Conservation (phyloP, 2,113 vertebrate species). For the Gymnobelideus leadbeateri region DNA sequence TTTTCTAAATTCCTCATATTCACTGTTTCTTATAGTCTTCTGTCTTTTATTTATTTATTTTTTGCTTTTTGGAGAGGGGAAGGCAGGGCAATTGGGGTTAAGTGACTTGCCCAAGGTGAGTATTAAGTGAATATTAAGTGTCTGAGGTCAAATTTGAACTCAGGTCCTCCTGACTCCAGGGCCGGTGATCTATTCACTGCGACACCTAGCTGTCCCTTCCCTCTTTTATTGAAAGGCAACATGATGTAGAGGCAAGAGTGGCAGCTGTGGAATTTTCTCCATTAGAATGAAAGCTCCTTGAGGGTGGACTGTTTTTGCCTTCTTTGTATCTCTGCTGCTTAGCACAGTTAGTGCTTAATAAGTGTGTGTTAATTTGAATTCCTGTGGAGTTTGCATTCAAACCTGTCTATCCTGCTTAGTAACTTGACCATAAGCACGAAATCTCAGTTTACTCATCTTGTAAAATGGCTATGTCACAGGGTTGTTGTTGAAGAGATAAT, state of each 20-base stretch:
- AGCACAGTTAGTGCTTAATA: neutral
- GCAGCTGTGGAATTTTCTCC: neutral
- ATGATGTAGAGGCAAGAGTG: neutral
- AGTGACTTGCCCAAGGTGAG: no score
- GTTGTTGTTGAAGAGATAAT: neutral
- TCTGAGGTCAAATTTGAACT: no score
- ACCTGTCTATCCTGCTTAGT: neutral
- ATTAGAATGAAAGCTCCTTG: neutral
- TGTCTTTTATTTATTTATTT: neutral
- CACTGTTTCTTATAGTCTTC: neutral
- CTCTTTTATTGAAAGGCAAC: neutral
- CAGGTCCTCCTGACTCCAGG: no score
- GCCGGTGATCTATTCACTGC: no score
- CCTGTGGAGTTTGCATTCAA: neutral
- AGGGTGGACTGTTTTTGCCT: neutral
- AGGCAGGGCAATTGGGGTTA: no score
- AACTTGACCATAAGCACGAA: neutral
- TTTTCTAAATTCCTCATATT: neutral
- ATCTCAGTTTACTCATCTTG: neutral
- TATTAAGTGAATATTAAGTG: no score
- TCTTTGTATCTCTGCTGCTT: neutral
- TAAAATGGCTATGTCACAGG: neutral
- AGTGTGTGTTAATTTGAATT: neutral
- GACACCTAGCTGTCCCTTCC: no score
- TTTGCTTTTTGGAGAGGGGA: no score